Conservation (phyloP, 2,797 vertebrate species). For the Etheostoma perlongum region DNA sequence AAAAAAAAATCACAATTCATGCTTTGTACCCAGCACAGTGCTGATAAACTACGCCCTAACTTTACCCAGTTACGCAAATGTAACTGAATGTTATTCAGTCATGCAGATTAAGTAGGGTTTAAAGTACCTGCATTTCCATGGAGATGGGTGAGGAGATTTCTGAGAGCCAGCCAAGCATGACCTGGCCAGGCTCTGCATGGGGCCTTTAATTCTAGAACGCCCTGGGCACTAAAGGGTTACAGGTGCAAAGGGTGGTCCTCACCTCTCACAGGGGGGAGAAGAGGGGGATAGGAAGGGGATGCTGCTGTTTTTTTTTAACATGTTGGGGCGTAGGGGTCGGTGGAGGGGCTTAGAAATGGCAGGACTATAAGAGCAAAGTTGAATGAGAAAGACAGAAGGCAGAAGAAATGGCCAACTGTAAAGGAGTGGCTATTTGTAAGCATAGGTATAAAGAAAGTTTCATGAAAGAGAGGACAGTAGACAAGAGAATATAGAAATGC, state of each 20-base stretch:
- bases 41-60: conserved; percentile 15
- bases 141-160: conserved; percentile 53
- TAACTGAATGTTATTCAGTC: conserved; percentile 42
- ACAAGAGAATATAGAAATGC: conserved; percentile 1
- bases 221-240: conserved; percentile 87
- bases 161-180: conserved; percentile 46
- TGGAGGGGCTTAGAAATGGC: conserved; percentile 47
- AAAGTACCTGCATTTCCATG: conserved; percentile 79
- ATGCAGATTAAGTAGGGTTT: conserved; percentile 76
- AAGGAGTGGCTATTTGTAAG: conserved; percentile 28
- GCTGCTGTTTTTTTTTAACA: conserved; percentile 37
- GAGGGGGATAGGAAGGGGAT: conserved; percentile 43
- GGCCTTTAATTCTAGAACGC: conserved; percentile 77
- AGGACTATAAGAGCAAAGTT: conserved; percentile 29
- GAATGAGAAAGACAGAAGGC: conserved; percentile 25
- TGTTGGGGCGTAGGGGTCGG: conserved; percentile 35
- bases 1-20: conserved; percentile 19
- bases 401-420: conserved; percentile 22
- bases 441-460: conserved; percentile 1
- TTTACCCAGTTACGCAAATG: conserved; percentile 19
- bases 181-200: conserved; percentile 63
- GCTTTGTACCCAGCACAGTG: conserved; percentile 34
- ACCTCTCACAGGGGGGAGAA: conserved; percentile 75
- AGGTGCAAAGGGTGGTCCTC: conserved; percentile 85
- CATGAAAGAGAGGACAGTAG: conserved; percentile 2